These are phyloP conservation scores for Oncorhynchus nerka DNA, from an alignment of 2,113 vertebrate genomes.

Conservation along the genomic window DNA sequence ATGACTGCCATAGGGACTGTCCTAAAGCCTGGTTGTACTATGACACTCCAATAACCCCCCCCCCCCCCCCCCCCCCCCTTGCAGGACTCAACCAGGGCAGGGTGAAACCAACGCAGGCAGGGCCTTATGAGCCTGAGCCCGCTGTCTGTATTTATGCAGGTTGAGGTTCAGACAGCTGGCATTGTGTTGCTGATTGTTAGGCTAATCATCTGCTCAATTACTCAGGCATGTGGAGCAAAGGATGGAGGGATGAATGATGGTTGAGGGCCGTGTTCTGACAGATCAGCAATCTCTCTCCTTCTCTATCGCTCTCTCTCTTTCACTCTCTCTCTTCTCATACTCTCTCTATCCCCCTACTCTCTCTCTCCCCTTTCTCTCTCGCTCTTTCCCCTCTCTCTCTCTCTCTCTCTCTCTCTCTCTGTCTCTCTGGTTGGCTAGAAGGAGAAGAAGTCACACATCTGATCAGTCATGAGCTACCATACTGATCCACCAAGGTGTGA, in stretches of 20 bases:
- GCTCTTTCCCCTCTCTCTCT: neutral
- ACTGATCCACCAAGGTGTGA: neutral
- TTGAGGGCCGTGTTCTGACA: conserved; percentile 71
- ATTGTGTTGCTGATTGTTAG: conserved; percentile 76
- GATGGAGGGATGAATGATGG: conserved; percentile 23
- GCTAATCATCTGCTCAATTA: conserved; percentile 84
- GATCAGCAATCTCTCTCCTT: conserved; percentile 52
- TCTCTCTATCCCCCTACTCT: neutral
- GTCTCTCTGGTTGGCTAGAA: neutral
- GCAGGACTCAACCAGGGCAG: neutral
- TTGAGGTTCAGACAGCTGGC: conserved; percentile 77
- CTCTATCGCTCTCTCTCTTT: conserved; percentile 29
- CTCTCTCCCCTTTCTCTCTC: neutral
- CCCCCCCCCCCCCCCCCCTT: neutral
- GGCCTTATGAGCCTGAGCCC: conserved; percentile 13
- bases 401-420: neutral
- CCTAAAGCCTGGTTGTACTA: neutral
- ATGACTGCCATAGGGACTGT: conserved; percentile 63
- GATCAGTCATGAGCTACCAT: neutral
- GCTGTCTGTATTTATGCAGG: conserved; percentile 71
- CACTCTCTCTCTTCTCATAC: neutral
- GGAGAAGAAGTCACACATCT: no score
- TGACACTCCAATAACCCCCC: conserved; percentile 28
- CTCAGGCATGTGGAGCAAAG: conserved; percentile 73
- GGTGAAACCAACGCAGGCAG: neutral